Evolutionary conservation across 30 jellyfish, hydroid and myxozoan genomes (phyloP), one percentile per base, ranked within the genome.

Genomic region (Turritopsis rubra): DNA sequence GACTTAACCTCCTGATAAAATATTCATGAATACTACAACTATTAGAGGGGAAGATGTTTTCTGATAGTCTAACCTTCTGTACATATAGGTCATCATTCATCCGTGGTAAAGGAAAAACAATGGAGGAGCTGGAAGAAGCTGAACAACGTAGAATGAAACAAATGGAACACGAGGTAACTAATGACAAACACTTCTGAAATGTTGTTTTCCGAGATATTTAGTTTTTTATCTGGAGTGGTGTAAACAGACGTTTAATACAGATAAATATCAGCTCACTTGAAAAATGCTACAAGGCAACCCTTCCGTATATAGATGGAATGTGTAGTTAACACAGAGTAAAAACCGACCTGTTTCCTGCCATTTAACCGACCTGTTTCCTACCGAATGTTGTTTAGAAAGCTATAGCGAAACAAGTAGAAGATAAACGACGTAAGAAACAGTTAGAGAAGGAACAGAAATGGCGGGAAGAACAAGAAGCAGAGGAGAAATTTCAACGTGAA

Each of bases 401-500:
- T 1, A 74, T 74, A 23, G 82, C 82, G 7, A 29, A 26, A 26
- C 82, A 74, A 23, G 82, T 74, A 13, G 82, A 74, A 41, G 82
- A 74, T 72, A 74, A 74, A 21, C 28, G 82, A 16, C 82, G 28
- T 23, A 16, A 26, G 24, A 74, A 74, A n/a, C 53, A 74, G 41
- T 29, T 26, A 17, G 82, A 26, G 53, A 74, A 30, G 41, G 82
- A 74, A 74, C 65, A 17, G 41, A 26, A 74, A 21, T n/a, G 28
- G 1, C 19, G 70, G 60, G 85, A 77, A 29, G 85, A 77, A 29
- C 13, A 24, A 18, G 72, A 77, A 77, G 80, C 85, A 19, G 85
- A 77, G 53, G 28, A 24, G 28, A 53, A 66, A 16, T 77, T 77
- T 77, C 71, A 19, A 77, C 70, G 85, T 26, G 85, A 77, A 77